Base-by-base conservation (phyloP, 2,113 vertebrate species). In the Cephalopterus ornatus region DNA sequence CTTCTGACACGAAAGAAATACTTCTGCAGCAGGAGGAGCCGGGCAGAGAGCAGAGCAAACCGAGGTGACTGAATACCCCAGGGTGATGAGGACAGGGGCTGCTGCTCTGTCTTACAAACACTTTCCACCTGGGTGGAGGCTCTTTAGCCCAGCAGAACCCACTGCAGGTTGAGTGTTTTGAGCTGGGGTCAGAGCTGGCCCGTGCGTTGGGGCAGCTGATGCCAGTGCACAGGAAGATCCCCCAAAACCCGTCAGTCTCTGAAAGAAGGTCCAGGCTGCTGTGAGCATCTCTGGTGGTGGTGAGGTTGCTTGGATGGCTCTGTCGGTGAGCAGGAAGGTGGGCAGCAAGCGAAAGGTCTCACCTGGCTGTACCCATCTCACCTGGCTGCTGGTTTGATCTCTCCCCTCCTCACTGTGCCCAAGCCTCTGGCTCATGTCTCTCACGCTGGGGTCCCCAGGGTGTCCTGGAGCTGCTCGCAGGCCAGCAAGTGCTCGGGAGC, bases 141-240 rank as follows among this genome's bases (percentile, higher is more conserved):
- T 84, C 18, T 19, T 24, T 21, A 76, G 77, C 56, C 59, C 46
- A 1, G 62, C 62, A 33, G 83, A 39, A 42, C 56, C 49, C 33
- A 0, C 26, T 14, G 52, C 33, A n/a, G 52, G 35, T 5, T 28
- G 39, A 23, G 20, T 50, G 30, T 33, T 9, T 46, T 9, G 68
- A 39, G 49, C 37, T 59, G 35, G 66, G 18, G 28, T 77, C 62
- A 47, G 52, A 78, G 62, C 26, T 50, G 55, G 2, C 30, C 66
- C 0, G 0, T 42, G 50, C 1, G 0, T 3, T 35, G 59, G 35
- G 52, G 7, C n/a, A 37, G 35, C n/a, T 59, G 20, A 2, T 58
- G 63, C 27, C 52, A 41, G 22, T 3, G 32, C 56, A 4, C 37
- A 16, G 53, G 18, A 56, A 10, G 2, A 26, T 47, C 46, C 18